Percentiles rank a stretch among this genome's conserved stretches.
Conservation (phyloP, 2,797 vertebrate genomes). For the Threskiornis aethiopicus region DNA sequence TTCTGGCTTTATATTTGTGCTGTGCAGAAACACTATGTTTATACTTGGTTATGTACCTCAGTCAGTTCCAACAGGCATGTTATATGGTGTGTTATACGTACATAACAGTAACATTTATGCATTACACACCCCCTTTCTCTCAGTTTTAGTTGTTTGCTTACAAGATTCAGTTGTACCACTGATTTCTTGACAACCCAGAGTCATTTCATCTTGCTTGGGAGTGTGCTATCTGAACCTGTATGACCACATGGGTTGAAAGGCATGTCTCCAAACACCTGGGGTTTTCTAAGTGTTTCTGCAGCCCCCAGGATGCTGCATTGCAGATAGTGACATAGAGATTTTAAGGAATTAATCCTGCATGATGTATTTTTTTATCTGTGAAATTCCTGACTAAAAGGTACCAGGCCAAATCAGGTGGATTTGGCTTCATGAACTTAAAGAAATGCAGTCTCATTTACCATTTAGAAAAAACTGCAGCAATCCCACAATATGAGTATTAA, state of each 20-base stretch:
- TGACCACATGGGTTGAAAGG: background rate
- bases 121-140: background rate
- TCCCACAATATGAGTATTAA: background rate
- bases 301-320: background rate
- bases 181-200: background rate
- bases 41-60: background rate
- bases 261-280: background rate
- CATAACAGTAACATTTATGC: background rate
- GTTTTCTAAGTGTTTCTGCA: background rate
- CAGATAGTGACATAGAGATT: background rate
- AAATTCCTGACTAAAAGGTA: background rate
- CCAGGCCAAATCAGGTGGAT: background rate
- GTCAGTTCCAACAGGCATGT: background rate
- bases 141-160: background rate
- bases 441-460: background rate
- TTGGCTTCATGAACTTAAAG: background rate
- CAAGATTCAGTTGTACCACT: background rate
- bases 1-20: background rate
- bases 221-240: background rate
- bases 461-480: background rate
- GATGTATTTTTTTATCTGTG: background rate
- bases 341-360: background rate
- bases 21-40: background rate
- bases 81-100: background rate
- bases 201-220: background rate